A percentile compares a stretch with the other conserved stretches of the same genome.
phyloP scores from a whole-genome alignment of 1,140 invertebrate species.

The Ceratina japonica region DNA sequence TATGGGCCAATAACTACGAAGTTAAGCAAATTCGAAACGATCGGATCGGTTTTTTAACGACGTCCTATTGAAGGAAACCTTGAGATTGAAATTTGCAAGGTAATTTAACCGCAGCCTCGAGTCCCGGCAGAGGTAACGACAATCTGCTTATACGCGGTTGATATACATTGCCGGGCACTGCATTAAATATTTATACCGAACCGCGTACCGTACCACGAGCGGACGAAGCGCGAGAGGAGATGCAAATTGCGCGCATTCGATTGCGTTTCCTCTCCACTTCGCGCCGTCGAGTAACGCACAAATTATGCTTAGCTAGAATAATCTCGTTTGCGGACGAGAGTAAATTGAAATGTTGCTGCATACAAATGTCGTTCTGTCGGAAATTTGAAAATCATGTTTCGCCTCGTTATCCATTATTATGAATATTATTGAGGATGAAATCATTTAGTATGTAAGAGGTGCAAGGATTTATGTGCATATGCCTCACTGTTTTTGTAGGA shows the following conservation, averaged over 20 bases:
- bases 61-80: neutral
- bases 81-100: neutral
- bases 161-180: neutral
- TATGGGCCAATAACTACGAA: too few species aligned
- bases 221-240: neutral
- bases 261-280: neutral
- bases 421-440: too few species aligned
- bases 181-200: conserved; percentile 29
- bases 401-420: too few species aligned
- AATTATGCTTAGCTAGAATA: neutral
- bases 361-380: too few species aligned
- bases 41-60: neutral
- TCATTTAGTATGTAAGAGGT: too few species aligned
- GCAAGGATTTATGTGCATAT: too few species aligned
- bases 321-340: too few species aligned
- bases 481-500: too few species aligned
- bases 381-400: too few species aligned
- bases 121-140: neutral
- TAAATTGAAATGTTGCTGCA: too few species aligned
- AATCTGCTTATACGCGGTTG: neutral
- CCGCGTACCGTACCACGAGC: neutral
- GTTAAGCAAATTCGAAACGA: neutral
- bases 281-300: neutral
- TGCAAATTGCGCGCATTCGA: conserved; percentile 21
- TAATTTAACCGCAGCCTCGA: neutral